Conservation (phyloP, 2,888 invertebrate genomes). For the Pheosia tremula region DNA sequence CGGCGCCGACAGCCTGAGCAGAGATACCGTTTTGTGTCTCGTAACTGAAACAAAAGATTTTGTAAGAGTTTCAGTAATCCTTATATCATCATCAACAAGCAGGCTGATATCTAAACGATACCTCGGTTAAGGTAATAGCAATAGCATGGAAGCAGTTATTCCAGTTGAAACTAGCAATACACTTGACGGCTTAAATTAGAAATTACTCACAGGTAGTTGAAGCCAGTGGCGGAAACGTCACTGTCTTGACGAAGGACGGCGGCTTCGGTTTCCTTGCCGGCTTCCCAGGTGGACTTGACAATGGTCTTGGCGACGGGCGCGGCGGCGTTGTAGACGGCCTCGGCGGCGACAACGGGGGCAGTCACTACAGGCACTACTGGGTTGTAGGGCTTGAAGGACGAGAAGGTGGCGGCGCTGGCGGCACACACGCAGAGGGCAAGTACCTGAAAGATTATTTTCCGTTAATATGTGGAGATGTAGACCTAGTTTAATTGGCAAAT, state of each 20-base stretch:
- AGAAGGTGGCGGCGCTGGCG: conserved; percentile 28
- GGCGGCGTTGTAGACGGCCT: conserved; percentile 10
- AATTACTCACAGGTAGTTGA: conserved; percentile 45
- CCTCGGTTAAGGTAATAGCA: too few relatives aligned
- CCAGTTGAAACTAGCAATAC: too few relatives aligned
- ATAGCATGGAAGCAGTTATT: too few relatives aligned
- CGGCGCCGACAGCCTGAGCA: conserved; percentile 75
- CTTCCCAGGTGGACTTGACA: conserved; percentile 16
- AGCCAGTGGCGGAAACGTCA: conserved; percentile 46
- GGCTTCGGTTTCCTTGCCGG: conserved; percentile 37
- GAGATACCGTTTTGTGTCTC: conserved; percentile 85
- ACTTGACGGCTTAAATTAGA: too few relatives aligned
- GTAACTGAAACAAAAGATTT: conserved; percentile 66
- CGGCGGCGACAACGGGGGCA: conserved; percentile 7
- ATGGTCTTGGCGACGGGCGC: neutral
- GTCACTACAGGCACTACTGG: neutral
- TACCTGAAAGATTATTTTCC: conserved; percentile 15
- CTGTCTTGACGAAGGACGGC: conserved; percentile 41
- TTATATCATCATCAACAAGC: too few relatives aligned
- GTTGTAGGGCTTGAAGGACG: conserved; percentile 14
- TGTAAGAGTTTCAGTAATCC: neutral
- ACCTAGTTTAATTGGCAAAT: too few relatives aligned
- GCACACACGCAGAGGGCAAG: conserved; percentile 37
- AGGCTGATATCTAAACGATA: too few relatives aligned
- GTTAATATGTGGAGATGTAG: too few relatives aligned